These are phyloP conservation scores for Chaunax sp. DNA, from an alignment of 2,797 vertebrate species.

Conservation along the genomic window DNA sequence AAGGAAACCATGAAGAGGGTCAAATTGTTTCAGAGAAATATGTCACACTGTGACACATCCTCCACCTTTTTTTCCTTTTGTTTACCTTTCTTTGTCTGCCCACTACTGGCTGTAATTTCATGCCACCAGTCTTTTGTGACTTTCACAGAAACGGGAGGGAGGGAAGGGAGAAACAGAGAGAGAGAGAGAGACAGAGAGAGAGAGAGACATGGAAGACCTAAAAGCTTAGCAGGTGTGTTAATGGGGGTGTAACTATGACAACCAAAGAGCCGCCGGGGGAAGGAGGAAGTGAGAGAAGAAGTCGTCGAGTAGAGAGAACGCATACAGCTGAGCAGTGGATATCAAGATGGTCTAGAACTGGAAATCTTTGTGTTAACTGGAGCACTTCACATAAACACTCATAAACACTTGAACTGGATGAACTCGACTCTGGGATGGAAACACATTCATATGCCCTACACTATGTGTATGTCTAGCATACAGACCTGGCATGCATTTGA, in stretches of 20 bases:
- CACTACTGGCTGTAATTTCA: slow-evolving; percentile 15
- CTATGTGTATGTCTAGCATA: slow-evolving; percentile 1
- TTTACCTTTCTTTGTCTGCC: background rate
- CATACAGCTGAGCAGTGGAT: background rate
- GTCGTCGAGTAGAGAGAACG: slow-evolving; percentile 44
- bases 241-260: slow-evolving; percentile 78
- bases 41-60: background rate
- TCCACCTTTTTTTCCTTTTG: background rate
- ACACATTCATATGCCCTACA: slow-evolving; percentile 14
- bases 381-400: slow-evolving; percentile 33
- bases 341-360: background rate
- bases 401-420: slow-evolving; percentile 16
- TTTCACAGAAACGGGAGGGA: slow-evolving; percentile 29
- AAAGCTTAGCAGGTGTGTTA: slow-evolving; percentile 81
- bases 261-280: slow-evolving; percentile 69
- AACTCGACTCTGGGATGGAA: slow-evolving; percentile 14
- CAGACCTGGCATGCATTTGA: slow-evolving; percentile 47
- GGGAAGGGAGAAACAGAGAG: slow-evolving; percentile 7
- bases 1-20: no score
- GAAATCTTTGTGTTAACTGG: background rate
- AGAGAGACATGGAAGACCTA: slow-evolving; percentile 46
- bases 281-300: slow-evolving; percentile 56
- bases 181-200: slow-evolving; percentile 6
- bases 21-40: background rate
- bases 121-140: slow-evolving; percentile 10